Evolutionary conservation across 2,113 vertebrate species (phyloP).

Genomic region (Entelurus aequoreus): DNA sequence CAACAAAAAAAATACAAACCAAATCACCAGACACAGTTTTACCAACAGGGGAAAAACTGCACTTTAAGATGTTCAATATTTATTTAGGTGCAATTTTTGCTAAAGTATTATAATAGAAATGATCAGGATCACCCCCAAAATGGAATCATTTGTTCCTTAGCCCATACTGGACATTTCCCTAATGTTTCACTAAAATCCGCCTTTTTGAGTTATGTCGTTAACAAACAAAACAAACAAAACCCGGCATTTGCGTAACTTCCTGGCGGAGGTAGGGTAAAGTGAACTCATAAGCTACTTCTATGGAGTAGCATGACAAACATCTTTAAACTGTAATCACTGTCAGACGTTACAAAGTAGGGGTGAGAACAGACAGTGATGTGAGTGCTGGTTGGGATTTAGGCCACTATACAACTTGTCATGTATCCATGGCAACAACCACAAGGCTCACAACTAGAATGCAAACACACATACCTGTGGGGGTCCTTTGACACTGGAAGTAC

Average conservation of each 20-base stretch:
- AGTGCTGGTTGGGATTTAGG: conserved; percentile 52
- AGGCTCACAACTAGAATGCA: conserved; percentile 15
- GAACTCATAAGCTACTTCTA: background rate
- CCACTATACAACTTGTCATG: conserved; percentile 46
- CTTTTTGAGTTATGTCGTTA: too few relatives aligned
- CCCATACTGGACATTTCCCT: too few relatives aligned
- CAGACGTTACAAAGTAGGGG: conserved; percentile 32
- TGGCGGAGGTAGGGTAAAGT: background rate
- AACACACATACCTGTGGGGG: conserved; percentile 89
- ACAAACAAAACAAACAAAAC: too few relatives aligned
- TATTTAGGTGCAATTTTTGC: too few relatives aligned
- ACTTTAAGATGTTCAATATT: too few relatives aligned
- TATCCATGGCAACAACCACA: conserved; percentile 44
- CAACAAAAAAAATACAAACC: too few relatives aligned
- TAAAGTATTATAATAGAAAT: too few relatives aligned
- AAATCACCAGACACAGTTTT: too few relatives aligned
- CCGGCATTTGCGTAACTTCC: background rate
- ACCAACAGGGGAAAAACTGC: too few relatives aligned
- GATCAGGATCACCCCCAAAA: too few relatives aligned
- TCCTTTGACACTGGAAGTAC: conserved; percentile 99
- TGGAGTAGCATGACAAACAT: background rate
- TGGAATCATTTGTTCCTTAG: too few relatives aligned
- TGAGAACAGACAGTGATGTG: conserved; percentile 35
- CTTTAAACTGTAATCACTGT: conserved; percentile 40
- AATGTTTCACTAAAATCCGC: background rate